Evolutionary conservation across 2,888 invertebrate genomes (phyloP).

Genomic region (Trachelus iudaicus): DNA sequence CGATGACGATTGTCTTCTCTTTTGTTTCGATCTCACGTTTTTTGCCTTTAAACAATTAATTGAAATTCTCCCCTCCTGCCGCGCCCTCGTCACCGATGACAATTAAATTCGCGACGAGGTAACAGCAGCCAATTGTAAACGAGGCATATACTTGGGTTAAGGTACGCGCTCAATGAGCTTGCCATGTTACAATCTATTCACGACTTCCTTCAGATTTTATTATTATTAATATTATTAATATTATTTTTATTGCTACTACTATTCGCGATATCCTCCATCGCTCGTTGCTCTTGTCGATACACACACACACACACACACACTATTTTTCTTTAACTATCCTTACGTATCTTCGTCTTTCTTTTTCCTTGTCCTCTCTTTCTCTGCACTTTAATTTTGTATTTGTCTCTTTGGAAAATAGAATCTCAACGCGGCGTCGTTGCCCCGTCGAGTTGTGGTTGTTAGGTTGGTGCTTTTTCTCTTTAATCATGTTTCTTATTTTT

Average conservation of each 20-base stretch:
- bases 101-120: not conserved
- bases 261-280: not conserved
- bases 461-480: not conserved
- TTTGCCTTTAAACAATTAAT: not conserved
- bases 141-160: not conserved
- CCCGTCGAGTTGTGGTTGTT: conserved; percentile 12
- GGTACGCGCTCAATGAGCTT: conserved; percentile 1
- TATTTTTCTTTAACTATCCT: not conserved
- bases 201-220: not conserved
- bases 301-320: conserved; percentile 1
- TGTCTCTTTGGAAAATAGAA: conserved; percentile 9
- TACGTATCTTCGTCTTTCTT: not conserved
- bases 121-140: not conserved
- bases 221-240: not conserved
- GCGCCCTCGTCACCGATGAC: not conserved
- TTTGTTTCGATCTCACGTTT: not conserved
- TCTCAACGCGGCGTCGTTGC: conserved; percentile 7
- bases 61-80: not conserved
- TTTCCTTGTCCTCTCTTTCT: not conserved
- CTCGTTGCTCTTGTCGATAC: not conserved
- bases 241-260: not conserved
- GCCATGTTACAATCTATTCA: conserved; percentile 3
- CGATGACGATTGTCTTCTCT: conserved; percentile 7
- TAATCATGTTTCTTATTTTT: not conserved
- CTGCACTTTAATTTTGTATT: not conserved